Evolutionary conservation across 2,888 invertebrate genomes (phyloP), one percentile per base, ranked within the genome.

Genomic region (Epinotia nisella): DNA sequence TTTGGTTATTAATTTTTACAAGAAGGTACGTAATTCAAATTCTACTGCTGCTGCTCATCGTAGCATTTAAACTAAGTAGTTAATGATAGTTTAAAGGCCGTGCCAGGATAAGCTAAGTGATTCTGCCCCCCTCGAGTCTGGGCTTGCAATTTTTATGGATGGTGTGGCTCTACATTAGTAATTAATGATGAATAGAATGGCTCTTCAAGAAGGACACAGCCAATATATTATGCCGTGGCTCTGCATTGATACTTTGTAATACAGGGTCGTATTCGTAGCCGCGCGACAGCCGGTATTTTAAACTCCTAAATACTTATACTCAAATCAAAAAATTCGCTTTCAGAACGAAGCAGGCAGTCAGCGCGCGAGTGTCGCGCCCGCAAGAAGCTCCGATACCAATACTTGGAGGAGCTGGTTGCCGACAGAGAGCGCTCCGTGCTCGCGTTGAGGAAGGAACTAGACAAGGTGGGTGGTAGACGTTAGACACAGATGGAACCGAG

Each of bases 321-420:
- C 53, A 53, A 2, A 19, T 53, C 10, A 11, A 9, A 7, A 35
- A 11, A 7, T 17, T 49, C 13, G 56, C 53, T 84, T 93, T 24
- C 88, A 98, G 99, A 99, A 92, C 95, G 99, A 76, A 99, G 99
- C 90, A 95, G 99, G 80, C 99, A 99, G 94, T 98, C 98, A 92
- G 99, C 99, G 79, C 95, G 99, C 82, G 99, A 99, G 94, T 99
- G 99, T 89, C 96, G 99, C 78, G 99, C 99, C 61, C 95, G 99
- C 68, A 99, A 99, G 94, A 99, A 99, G 89, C 95, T 99, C 76
- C 96, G 99, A 68, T 99, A 99, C 90, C 99, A 99, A 90, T 99
- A 99, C 87, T 94, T 99, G 78, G 99, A 99, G 90, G 99, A 99
- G 91, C 93, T 99, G 78, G 99, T 99, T 3, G 95, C 97, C 0